phyloP scores from a whole-genome alignment of 2,797 vertebrate genomes.

The Myripristis murdjan region DNA sequence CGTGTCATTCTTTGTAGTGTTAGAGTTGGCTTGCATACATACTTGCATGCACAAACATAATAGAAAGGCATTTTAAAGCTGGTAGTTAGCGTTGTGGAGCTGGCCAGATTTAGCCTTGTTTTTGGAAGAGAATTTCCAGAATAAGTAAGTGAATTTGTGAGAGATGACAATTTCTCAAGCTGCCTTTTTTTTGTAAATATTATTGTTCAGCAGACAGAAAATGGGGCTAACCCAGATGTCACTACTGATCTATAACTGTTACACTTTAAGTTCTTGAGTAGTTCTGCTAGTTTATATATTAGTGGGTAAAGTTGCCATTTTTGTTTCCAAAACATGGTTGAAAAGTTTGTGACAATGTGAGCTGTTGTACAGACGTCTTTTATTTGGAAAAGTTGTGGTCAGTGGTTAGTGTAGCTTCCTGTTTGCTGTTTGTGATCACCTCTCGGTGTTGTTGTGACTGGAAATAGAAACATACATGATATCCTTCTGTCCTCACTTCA shows the following conservation, averaged over 20 bases:
- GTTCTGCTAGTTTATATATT: conserved; percentile 34
- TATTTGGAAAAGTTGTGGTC: conserved; percentile 13
- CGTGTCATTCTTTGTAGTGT: conserved; percentile 53
- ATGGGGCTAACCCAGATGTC: conserved; percentile 32
- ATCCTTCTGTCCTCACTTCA: conserved; percentile 31
- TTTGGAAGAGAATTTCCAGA: conserved; percentile 14
- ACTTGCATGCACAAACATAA: conserved; percentile 60
- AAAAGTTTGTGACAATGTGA: conserved; percentile 55
- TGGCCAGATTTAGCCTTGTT: conserved; percentile 22
- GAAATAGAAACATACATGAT: conserved; percentile 38
- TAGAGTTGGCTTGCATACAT: conserved; percentile 51
- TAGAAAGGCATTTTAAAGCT: conserved; percentile 42
- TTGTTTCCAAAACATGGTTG: conserved; percentile 47
- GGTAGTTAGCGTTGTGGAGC: conserved; percentile 19
- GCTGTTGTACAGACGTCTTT: conserved; percentile 51
- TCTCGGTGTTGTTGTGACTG: conserved; percentile 48
- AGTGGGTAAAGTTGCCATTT: conserved; percentile 60
- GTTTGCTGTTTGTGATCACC: conserved; percentile 21
- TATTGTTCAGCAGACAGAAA: conserved; percentile 37
- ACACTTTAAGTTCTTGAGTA: conserved; percentile 39
- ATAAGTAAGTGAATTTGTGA: conserved; percentile 29
- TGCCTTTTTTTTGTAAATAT: conserved; percentile 69
- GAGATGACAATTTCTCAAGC: conserved; percentile 51
- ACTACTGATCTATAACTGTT: conserved; percentile 54
- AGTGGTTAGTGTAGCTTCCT: conserved; percentile 10